Percentiles rank a stretch among this genome's conserved stretches.
Conservation (phyloP, 2,797 vertebrate species). For the Microctenopoma stevenorrisi region DNA sequence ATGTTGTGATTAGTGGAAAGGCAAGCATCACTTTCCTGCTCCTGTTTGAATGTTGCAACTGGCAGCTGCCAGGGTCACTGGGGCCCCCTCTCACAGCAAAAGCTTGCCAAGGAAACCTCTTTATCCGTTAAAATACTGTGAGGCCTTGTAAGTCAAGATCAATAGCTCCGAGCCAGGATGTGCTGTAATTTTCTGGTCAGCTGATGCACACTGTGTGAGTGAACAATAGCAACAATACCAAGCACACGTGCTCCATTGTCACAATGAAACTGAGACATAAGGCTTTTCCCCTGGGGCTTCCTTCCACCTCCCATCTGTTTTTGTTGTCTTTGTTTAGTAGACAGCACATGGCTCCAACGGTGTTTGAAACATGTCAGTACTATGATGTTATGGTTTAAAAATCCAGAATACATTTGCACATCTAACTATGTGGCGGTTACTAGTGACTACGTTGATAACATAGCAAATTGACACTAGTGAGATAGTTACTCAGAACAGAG, state of each 20-base stretch:
- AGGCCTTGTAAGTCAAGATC: slow-evolving; percentile 66
- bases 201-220: slow-evolving; percentile 67
- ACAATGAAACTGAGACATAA: slow-evolving; percentile 81
- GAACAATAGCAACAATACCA: slow-evolving; percentile 71
- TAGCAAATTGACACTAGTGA: too few species aligned
- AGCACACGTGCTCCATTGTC: slow-evolving; percentile 76
- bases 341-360: slow-evolving; percentile 63
- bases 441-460: too few species aligned
- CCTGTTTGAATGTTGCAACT: slow-evolving; percentile 79
- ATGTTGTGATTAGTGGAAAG: slow-evolving; percentile 53
- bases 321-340: slow-evolving; percentile 64
- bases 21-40: slow-evolving; percentile 56
- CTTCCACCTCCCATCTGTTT: slow-evolving; percentile 72
- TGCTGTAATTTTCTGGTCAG: slow-evolving; percentile 74
- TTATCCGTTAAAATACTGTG: slow-evolving; percentile 74
- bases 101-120: slow-evolving; percentile 61
- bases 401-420: slow-evolving; percentile 18
- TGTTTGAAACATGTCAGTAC: slow-evolving; percentile 51
- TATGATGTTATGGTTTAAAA: slow-evolving; percentile 68
- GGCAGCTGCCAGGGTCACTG: slow-evolving; percentile 55
- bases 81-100: slow-evolving; percentile 48
- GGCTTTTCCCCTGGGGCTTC: slow-evolving; percentile 63
- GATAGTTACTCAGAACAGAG: too few species aligned
- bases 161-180: slow-evolving; percentile 70
- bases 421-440: too few species aligned